Percentiles rank a stretch among this genome's conserved stretches.
Conservation (phyloP, 64 coral and sea anemone species). For the Montipora sp. region DNA sequence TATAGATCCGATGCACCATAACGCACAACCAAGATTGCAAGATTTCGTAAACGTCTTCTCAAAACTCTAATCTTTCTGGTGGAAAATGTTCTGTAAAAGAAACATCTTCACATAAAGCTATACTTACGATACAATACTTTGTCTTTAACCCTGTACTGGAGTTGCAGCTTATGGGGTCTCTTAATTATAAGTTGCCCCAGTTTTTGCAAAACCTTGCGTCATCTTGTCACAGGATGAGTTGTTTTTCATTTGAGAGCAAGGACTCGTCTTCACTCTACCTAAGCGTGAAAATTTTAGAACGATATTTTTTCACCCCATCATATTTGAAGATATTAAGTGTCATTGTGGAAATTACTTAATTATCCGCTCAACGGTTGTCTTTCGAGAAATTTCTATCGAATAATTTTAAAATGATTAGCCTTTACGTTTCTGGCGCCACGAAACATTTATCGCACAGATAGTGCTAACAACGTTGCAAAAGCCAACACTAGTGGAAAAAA, state of each 20-base stretch:
- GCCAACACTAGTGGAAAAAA: no score
- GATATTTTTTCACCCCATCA: not conserved
- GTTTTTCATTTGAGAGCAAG: no score
- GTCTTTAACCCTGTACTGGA: no score
- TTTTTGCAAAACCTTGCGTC: no score
- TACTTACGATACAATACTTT: not conserved
- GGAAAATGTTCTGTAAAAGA: no score
- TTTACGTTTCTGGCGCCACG: not conserved
- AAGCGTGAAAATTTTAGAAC: not conserved
- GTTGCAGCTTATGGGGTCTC: no score
- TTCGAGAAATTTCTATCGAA: not conserved
- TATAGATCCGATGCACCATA: no score
- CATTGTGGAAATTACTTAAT: constrained; percentile 3
- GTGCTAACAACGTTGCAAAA: not conserved
- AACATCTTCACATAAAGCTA: not conserved
- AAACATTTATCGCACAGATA: not conserved
- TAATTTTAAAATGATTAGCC: not conserved
- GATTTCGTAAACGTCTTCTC: no score
- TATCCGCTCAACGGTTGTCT: not conserved
- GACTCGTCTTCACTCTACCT: not conserved
- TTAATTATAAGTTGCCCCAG: no score
- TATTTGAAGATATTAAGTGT: not conserved
- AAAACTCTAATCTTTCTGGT: no score
- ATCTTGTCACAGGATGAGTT: no score
- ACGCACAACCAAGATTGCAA: no score